Evolutionary conservation across 2,797 vertebrate genomes (phyloP).

Genomic region (Threskiornis aethiopicus): DNA sequence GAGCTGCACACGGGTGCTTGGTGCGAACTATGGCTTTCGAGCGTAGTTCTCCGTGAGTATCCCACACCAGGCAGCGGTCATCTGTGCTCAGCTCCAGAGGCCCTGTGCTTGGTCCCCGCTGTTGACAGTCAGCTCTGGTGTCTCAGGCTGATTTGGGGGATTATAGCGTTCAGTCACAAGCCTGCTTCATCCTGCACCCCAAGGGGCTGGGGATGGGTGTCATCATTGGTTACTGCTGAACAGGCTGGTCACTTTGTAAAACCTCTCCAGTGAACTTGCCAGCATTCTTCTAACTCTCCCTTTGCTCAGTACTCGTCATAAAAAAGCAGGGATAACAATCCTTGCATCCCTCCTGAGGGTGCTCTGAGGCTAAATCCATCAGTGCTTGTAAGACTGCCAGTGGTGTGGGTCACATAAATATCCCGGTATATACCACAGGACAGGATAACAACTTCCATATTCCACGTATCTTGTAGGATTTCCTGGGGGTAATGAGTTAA

Average conservation of each 20-base stretch:
- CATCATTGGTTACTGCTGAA: neutral
- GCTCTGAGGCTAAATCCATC: neutral
- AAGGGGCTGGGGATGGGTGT: neutral
- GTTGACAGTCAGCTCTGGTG: neutral
- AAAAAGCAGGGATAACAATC: neutral
- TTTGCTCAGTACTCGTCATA: neutral
- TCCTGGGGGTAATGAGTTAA: neutral
- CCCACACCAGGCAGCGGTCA: neutral
- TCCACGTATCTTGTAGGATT: neutral
- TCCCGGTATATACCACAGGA: neutral
- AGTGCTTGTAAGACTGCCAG: neutral
- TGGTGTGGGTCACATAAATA: neutral
- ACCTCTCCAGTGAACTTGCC: neutral
- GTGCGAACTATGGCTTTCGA: neutral
- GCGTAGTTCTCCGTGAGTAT: rapidly evolving
- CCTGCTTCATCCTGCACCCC: neutral
- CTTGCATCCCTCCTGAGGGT: neutral
- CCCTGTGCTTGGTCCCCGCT: neutral
- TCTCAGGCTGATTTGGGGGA: neutral
- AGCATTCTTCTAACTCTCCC: neutral
- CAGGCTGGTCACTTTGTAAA: neutral
- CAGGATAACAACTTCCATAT: neutral
- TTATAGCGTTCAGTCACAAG: neutral
- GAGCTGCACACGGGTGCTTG: neutral
- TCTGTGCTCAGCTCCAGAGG: neutral